Conservation (phyloP, 1,140 invertebrate genomes). For the Tribolium madens region DNA sequence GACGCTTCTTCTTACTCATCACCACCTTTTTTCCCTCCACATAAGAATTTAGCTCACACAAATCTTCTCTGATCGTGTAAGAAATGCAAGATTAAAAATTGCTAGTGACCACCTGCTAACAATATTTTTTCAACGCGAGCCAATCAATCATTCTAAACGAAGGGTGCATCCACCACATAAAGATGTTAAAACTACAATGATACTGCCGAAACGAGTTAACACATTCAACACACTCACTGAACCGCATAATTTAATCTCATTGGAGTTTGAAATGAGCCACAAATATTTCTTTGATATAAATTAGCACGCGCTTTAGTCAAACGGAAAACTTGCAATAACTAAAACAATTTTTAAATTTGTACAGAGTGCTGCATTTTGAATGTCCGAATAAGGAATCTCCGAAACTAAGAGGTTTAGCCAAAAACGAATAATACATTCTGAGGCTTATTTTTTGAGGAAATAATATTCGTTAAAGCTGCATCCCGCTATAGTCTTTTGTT, state of each 20-base stretch:
- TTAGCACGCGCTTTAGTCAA: background rate
- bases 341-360: too few relatives aligned
- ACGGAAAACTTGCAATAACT: background rate
- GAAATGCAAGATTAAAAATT: background rate
- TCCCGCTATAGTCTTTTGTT: too few relatives aligned
- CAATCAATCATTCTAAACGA: constrained; percentile 13
- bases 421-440: too few relatives aligned
- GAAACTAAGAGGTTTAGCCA: too few relatives aligned
- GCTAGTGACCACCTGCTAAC: constrained; percentile 12
- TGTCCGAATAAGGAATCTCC: too few relatives aligned
- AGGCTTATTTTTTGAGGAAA: too few relatives aligned
- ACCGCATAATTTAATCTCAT: constrained; percentile 49
- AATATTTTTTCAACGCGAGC: background rate
- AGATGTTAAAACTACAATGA: constrained; percentile 50
- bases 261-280: constrained; percentile 50
- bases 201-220: constrained; percentile 44
- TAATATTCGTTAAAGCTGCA: too few relatives aligned
- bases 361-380: too few relatives aligned
- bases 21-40: background rate
- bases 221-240: constrained; percentile 49
- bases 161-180: constrained; percentile 40
- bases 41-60: too few relatives aligned
- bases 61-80: too few relatives aligned
- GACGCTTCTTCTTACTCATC: constrained; percentile 9
- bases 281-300: constrained; percentile 48